Base-by-base conservation (phyloP, 2,888 invertebrate genomes). In the Xestoiulus laeticollis region DNA sequence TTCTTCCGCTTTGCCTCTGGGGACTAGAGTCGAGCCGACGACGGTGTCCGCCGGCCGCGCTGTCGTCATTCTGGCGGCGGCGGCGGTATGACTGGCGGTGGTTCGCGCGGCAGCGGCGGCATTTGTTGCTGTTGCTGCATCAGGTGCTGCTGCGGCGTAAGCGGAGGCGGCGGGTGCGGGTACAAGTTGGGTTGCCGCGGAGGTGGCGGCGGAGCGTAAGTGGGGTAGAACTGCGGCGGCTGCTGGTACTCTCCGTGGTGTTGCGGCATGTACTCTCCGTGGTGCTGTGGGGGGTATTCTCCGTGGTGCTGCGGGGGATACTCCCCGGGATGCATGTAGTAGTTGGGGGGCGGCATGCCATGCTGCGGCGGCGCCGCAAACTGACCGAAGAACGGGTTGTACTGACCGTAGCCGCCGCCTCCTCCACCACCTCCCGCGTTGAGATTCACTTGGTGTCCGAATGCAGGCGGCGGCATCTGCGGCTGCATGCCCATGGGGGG, bases 81-180 rank as follows among this genome's bases (percentile, higher is more conserved):
- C 32, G 89, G 89, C 26, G 89, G 89, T 19, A n/a, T 85, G 16
- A 78, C 59, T 1, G 88, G 87, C 53, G 89, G 89, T 16, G 89
- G 89, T 26, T 32, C 68, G 0, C 48, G 53, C 10, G 26, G n/a
- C 48, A 22, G 1, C 30, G 30, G 86, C 8, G 19, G 44, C 1
- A n/a, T 22, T 12, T 19, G 86, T 0, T 26, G 26, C 30, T n/a
- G 83, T 26, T 83, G 83, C 30, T 14, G 48, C 44, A 53, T 44
- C 78, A 68, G 32, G 26, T 38, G 83, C 26, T 6, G 38, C 22
- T n/a, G 32, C 48, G 82, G 4, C 5, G 48, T 48, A 48, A 19
- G 3, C 16, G 86, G 86, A 5, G n/a, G 84, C 22, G 22, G 87
- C 3, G 26, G 78, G 38, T 68, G 82, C 22, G 33, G 82, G 43